A percentile compares a stretch with the other conserved stretches of the same genome.
Evolutionary conservation across 2,113 vertebrate genomes (phyloP).

Genomic region (Micronycteris hirsuta): DNA sequence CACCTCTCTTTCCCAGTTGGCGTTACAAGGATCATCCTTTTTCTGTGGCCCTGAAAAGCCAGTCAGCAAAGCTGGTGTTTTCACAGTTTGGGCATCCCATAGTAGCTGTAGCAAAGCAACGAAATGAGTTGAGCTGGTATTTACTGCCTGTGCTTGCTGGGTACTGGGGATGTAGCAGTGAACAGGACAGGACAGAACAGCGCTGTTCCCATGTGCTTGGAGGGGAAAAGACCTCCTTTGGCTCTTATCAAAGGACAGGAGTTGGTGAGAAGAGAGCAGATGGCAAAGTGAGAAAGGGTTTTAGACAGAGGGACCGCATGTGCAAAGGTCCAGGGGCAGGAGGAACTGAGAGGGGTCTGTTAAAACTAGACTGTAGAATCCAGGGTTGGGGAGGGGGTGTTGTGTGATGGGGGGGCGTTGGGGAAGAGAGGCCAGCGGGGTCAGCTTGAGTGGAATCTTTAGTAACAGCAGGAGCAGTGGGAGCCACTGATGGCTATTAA

Average conservation of each 20-base stretch:
- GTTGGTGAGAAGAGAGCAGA: not conserved
- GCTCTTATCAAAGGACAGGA: not conserved
- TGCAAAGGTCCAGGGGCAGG: not conserved
- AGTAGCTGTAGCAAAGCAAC: not conserved
- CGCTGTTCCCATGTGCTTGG: not conserved
- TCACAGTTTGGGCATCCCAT: not conserved
- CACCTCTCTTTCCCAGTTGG: no score
- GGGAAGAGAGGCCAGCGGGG: not conserved
- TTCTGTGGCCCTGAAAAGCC: not conserved
- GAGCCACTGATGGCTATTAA: not conserved
- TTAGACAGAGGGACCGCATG: not conserved
- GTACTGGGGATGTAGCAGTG: not conserved
- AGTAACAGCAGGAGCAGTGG: not conserved
- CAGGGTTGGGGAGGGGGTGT: fast-evolving
- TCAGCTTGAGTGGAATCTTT: not conserved
- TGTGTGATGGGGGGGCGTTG: not conserved
- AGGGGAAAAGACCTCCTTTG: not conserved
- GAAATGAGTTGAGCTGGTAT: not conserved
- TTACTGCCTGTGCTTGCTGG: not conserved
- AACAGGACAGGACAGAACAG: not conserved
- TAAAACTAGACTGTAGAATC: not conserved
- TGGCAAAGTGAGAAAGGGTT: not conserved
- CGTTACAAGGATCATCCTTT: not conserved
- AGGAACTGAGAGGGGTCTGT: not conserved
- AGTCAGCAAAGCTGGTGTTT: not conserved